Base-by-base conservation (phyloP, 2,797 vertebrate species). In the Intellagama lesueurii region DNA sequence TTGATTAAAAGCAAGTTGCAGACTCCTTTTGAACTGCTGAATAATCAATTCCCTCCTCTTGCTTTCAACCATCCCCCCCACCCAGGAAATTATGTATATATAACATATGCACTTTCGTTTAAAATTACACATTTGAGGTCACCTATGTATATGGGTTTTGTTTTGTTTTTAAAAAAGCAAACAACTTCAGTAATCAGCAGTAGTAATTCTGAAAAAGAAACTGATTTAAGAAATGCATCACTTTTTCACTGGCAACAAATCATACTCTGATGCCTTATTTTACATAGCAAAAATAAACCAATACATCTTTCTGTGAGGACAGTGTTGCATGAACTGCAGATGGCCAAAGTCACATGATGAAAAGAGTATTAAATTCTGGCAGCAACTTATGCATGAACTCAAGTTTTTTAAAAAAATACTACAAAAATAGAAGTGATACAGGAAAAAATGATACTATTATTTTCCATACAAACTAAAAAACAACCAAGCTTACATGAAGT, bases 281-380 rank as follows among this genome's bases (percentile, higher is more conserved):
- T 86, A 94, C 92, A 83, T 84, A 94, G 90, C 91, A 95, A 95
- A 97, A 96, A 95, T 44, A 93, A 94, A 94, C 79, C 87, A 93
- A 95, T 40, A 89, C 90, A 86, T 92, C 91, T 95, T 95, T 94
- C 47, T 92, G 83, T 85, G 56, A 94, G 90, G 88, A 79, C 2
- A 49, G 4, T 91, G 56, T 90, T 92, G 69, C 92, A 93, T 91
- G 28, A 92, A 79, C 89, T 88, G 70, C 87, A 52, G 90, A 80
- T 79, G 77, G 32, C 89, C 90, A 91, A 86, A 26, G 35, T 86
- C 69, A 82, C 81, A 89, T 3, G 1, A 35, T 81, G 87, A 85
- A 94, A 89, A 95, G 83, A 95, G 87, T 73, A 92, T 60, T 91
- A 78, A 95, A 88, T 49, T 87, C 91, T 91, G 89, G 73, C 26